Conservation (phyloP, 2,888 invertebrate species). For the Macaria notata region DNA sequence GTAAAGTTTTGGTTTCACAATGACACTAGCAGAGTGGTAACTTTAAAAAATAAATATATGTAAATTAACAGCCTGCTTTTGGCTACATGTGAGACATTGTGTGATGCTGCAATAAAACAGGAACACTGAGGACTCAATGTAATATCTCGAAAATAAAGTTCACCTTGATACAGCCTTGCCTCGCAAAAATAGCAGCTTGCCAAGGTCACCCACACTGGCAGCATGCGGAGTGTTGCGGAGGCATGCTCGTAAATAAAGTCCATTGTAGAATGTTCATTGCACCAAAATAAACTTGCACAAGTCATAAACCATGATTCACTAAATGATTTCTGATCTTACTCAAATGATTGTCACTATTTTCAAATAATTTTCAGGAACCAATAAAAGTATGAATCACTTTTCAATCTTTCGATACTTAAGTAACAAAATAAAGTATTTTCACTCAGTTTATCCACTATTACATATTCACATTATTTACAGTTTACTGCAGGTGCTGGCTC, state of each 20-base stretch:
- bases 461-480: conserved; percentile 3
- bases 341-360: too few species aligned
- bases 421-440: too few species aligned
- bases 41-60: conserved; percentile 12
- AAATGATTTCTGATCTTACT: too few species aligned
- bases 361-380: neutral
- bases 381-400: neutral
- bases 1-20: conserved; percentile 4
- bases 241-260: neutral
- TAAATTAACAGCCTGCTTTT: conserved; percentile 21
- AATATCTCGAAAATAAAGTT: conserved; percentile 1
- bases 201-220: conserved; percentile 1
- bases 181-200: conserved; percentile 7
- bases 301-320: too few species aligned
- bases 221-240: neutral
- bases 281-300: neutral
- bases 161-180: conserved; percentile 18
- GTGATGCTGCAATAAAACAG: too few species aligned
- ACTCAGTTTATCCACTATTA: neutral
- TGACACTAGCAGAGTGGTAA: conserved; percentile 26
- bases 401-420: neutral
- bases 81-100: too few species aligned
- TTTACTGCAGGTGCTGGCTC: too few species aligned
- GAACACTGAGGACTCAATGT: too few species aligned
- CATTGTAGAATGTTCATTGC: neutral